phyloP scores from a whole-genome alignment of 2,797 vertebrate genomes.

The Acanthurus tractus region DNA sequence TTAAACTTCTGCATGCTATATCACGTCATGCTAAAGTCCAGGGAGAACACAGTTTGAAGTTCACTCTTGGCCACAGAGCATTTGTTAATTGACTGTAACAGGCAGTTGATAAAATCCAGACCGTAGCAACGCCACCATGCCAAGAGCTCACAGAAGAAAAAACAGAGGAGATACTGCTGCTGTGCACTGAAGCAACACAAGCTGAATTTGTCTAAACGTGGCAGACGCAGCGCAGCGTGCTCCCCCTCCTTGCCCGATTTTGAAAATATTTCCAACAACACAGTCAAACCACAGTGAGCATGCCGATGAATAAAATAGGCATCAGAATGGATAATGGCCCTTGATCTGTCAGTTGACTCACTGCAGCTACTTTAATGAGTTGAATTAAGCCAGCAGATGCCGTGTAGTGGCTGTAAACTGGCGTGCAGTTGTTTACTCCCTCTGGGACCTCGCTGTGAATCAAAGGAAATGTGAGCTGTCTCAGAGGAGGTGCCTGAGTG shows the following conservation, averaged over 20 bases:
- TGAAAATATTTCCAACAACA: constrained; percentile 49
- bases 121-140: constrained; percentile 35
- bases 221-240: constrained; percentile 28
- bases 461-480: constrained; percentile 77
- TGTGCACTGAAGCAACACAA: constrained; percentile 62
- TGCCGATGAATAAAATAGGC: constrained; percentile 59
- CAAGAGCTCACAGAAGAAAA: constrained; percentile 48
- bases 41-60: constrained; percentile 5
- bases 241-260: constrained; percentile 36
- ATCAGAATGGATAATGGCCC: constrained; percentile 41
- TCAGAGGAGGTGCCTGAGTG: constrained; percentile 70
- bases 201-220: constrained; percentile 53
- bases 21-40: constrained; percentile 5
- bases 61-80: neutral
- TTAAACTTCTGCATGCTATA: neutral
- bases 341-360: constrained; percentile 58
- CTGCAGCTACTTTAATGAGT: constrained; percentile 56
- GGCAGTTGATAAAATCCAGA: constrained; percentile 73
- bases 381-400: constrained; percentile 54
- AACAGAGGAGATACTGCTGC: constrained; percentile 48
- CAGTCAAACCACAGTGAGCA: constrained; percentile 30
- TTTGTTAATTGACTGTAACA: constrained; percentile 59
- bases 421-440: constrained; percentile 66
- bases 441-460: constrained; percentile 63
- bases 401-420: constrained; percentile 45